Evolutionary conservation across 1,140 invertebrate species (phyloP).

Genomic region (Ridgeia piscesae): DNA sequence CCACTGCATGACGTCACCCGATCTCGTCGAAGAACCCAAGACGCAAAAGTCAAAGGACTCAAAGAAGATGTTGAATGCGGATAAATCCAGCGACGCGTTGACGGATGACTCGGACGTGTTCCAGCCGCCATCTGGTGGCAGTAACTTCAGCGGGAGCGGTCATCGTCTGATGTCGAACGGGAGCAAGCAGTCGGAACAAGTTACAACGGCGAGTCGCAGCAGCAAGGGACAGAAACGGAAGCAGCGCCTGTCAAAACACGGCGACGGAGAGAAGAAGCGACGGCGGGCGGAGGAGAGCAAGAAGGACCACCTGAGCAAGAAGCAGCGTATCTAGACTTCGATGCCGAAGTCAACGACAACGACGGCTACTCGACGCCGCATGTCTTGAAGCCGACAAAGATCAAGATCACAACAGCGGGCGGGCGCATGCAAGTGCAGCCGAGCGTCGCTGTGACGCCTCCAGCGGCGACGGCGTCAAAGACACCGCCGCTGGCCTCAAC

Average conservation of each 20-base stretch:
- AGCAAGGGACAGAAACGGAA: constrained; percentile 14
- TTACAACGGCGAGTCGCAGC: neutral
- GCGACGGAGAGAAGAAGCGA: neutral
- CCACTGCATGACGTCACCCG: neutral
- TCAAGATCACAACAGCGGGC: constrained; percentile 24
- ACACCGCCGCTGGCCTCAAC: neutral
- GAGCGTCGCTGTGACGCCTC: neutral
- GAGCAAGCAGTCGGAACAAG: neutral
- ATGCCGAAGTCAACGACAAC: constrained; percentile 20
- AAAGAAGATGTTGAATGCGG: neutral
- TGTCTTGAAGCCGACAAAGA: constrained; percentile 15
- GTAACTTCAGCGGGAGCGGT: neutral
- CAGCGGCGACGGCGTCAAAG: neutral
- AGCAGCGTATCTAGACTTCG: constrained; percentile 31
- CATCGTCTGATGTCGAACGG: neutral
- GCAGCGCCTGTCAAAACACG: constrained; percentile 16
- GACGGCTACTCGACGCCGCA: neutral
- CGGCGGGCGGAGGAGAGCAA: neutral
- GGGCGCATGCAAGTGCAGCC: constrained; percentile 22
- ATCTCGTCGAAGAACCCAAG: neutral
- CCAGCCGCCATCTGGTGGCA: neutral
- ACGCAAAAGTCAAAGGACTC: neutral
- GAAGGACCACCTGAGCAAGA: constrained; percentile 19
- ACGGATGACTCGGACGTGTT: neutral
- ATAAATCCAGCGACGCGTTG: neutral